A percentile compares a stretch with the other conserved stretches of the same genome.
phyloP scores from a whole-genome alignment of 2,888 invertebrate species.

The Pilophorus perplexus region DNA sequence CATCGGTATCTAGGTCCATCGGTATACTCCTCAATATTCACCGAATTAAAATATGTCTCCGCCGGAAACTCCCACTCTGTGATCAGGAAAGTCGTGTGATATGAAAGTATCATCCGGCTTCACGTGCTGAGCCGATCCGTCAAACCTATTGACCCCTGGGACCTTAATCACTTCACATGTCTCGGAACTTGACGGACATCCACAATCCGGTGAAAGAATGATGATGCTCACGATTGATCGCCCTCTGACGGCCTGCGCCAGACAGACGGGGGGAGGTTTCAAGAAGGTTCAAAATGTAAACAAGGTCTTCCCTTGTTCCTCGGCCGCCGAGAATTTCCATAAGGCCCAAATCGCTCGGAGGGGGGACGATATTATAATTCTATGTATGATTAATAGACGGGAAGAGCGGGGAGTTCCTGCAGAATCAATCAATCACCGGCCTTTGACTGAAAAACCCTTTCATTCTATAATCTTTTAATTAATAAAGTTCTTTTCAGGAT shows the following conservation, averaged over 20 bases:
- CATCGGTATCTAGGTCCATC: too few species aligned
- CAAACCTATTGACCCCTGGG: too few species aligned
- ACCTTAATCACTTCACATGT: too few species aligned
- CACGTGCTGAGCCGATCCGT: too few species aligned
- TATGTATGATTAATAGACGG: conserved; percentile 24
- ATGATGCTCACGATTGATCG: background rate
- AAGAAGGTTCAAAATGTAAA: too few species aligned
- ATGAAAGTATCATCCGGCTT: too few species aligned
- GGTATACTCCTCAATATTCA: too few species aligned
- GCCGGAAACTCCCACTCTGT: too few species aligned
- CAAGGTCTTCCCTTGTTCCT: conserved; percentile 17
- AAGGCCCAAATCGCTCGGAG: background rate
- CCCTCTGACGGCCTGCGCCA: background rate
- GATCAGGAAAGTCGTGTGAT: too few species aligned
- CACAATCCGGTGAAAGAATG: background rate
- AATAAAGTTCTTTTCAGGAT: conserved; percentile 3
- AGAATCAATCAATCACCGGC: conserved; percentile 29
- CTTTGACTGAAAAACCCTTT: conserved; percentile 29
- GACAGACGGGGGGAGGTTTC: too few species aligned
- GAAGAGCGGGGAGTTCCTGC: background rate
- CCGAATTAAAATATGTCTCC: too few species aligned
- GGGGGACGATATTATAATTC: conserved; percentile 29
- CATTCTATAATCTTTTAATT: conserved; percentile 36
- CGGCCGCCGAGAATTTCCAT: conserved; percentile 21
- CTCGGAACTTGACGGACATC: too few species aligned